Evolutionary conservation across 2,113 vertebrate genomes (phyloP).

Genomic region (Columba janthina): DNA sequence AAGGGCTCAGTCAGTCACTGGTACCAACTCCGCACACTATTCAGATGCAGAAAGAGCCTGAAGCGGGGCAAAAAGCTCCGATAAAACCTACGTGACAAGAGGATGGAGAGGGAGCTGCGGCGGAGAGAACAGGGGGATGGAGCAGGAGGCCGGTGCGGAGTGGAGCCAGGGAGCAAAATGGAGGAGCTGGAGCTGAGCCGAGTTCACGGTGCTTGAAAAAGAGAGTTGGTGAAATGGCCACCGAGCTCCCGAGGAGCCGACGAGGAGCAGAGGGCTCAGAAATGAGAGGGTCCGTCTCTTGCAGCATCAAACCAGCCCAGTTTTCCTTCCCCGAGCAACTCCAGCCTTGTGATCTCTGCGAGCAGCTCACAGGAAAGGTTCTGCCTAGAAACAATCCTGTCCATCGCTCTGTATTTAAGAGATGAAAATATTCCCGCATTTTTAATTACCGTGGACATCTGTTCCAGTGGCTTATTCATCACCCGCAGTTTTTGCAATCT

Average conservation of each 20-base stretch:
- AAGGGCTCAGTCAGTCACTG: not conserved
- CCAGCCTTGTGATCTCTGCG: not conserved
- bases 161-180: too few relatives aligned
- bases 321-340: not conserved
- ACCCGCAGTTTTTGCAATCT: not conserved
- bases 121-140: not conserved
- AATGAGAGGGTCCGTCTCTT: not conserved
- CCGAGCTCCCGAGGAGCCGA: not conserved
- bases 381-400: not conserved
- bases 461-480: not conserved
- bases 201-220: not conserved
- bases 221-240: not conserved
- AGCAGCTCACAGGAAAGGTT: not conserved
- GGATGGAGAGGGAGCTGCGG: fast-evolving
- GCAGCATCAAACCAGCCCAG: not conserved
- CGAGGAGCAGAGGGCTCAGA: not conserved
- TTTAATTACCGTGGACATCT: not conserved
- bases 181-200: not conserved
- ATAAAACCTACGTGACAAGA: not conserved
- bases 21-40: not conserved
- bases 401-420: not conserved
- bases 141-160: not conserved
- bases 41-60: not conserved
- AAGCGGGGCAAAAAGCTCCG: fast-evolving
- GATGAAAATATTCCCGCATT: not conserved